Base-by-base conservation (phyloP, 2,888 invertebrate species). In the Sinotaia quadrata region DNA sequence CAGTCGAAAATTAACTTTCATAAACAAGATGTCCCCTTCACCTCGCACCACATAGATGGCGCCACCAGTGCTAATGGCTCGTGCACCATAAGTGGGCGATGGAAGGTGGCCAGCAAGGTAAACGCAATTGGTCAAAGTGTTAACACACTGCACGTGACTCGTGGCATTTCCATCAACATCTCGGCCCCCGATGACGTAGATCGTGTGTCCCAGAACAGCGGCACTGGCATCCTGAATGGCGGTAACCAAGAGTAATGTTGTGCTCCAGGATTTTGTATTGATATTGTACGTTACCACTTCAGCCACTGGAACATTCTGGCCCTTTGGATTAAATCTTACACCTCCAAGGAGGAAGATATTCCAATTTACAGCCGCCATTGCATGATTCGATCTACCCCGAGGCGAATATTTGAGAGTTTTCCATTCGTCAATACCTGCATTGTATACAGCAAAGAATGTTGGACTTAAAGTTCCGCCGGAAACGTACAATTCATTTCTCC, bases 401-500 rank as follows among this genome's bases (percentile, higher is more conserved):
- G 10, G 31, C n/a, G 58, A 51, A 27, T 41, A 44, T 8, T 65
- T 65, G 31, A 62, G 65, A 1, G 24, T 24, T 4, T 57, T 33
- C 69, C 69, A 69, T 1, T 63, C 54, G 36, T 69, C 56, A n/a
- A 33, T 18, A 18, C 33, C 65, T n/a, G 69, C 65, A 29, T 15
- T 49, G 65, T 65, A 69, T 47, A 59, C 60, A 24, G 59, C 37
- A n/a, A 65, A 52, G 2, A 18, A 21, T 15, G 65, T 58, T 15
- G 41, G n/a, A 3, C 47, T 36, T 4, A 52, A 10, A 18, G 65
- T 54, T 1, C 69, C 65, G 8, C 69, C 65, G 21, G 52, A n/a
- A 4, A 69, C 44, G 21, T 69, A 69, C 41, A 69, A 33, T 34
- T 69, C 65, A 37, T 69, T 69, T 18, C n/a, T n/a, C n/a, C n/a